These are phyloP conservation scores for Pygoscelis adeliae DNA, from an alignment of 2,113 vertebrate species.

Conservation along the genomic window DNA sequence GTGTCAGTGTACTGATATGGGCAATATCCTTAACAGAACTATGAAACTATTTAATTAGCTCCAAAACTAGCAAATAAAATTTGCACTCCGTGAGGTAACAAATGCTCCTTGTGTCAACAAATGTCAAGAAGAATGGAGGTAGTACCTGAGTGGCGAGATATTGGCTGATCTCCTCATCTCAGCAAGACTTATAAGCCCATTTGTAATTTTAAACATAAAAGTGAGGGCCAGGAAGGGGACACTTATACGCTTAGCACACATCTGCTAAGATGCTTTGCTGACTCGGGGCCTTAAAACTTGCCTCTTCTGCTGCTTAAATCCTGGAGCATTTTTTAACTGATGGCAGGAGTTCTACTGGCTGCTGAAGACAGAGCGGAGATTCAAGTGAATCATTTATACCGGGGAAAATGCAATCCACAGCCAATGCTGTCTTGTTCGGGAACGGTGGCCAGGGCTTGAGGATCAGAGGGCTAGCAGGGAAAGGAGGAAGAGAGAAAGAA, in stretches of 20 bases:
- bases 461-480: neutral
- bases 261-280: neutral
- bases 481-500: neutral
- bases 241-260: neutral
- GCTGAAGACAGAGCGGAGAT: neutral
- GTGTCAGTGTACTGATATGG: neutral
- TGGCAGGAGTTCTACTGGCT: neutral
- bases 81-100: neutral
- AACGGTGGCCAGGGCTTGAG: accelerated
- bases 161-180: neutral
- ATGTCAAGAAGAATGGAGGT: accelerated
- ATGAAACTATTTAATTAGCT: neutral
- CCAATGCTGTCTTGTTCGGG: neutral
- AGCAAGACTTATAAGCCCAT: neutral
- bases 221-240: neutral
- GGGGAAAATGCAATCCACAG: neutral
- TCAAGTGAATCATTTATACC: neutral
- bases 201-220: neutral
- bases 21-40: neutral
- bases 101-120: neutral
- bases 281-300: neutral
- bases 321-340: neutral
- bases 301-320: neutral
- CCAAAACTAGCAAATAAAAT: neutral
- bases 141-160: neutral